These are phyloP conservation scores for Suricata suricatta DNA, from an alignment of 2,113 vertebrate species.

Conservation along the genomic window DNA sequence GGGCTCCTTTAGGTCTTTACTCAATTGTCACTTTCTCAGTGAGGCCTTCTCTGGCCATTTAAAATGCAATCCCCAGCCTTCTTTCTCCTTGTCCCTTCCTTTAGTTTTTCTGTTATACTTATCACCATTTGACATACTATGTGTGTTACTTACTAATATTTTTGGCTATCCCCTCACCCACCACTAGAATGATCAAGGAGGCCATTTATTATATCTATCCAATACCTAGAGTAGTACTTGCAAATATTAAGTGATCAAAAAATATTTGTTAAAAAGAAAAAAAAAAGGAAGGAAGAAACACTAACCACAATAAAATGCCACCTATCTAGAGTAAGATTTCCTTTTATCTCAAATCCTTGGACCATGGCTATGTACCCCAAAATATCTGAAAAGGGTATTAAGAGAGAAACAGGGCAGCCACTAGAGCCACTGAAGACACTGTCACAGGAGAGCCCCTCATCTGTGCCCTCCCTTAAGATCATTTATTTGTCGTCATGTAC, in stretches of 20 bases:
- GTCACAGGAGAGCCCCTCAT: background rate
- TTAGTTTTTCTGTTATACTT: background rate
- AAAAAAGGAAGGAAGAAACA: background rate
- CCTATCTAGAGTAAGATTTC: slow-evolving; percentile 11
- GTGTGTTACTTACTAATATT: background rate
- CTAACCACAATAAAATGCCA: background rate
- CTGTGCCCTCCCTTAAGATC: background rate
- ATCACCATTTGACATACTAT: background rate
- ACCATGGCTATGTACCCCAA: background rate
- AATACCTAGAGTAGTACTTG: background rate
- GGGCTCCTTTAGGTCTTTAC: background rate
- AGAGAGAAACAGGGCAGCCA: background rate
- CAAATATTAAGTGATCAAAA: background rate
- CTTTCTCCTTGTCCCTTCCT: background rate
- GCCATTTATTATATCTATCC: background rate
- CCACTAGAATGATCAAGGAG: background rate
- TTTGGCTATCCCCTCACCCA: background rate
- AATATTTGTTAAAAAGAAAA: slow-evolving; percentile 20
- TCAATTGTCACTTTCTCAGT: background rate
- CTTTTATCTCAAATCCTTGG: background rate
- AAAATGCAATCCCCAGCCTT: background rate
- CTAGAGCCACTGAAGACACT: background rate
- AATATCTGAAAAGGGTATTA: background rate
- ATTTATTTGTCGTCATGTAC: background rate
- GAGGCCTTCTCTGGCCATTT: background rate